A percentile compares a stretch with the other conserved stretches of the same genome.
These are phyloP conservation scores for Ameiurus melas DNA, from an alignment of 2,113 vertebrate genomes.

Conservation along the genomic window DNA sequence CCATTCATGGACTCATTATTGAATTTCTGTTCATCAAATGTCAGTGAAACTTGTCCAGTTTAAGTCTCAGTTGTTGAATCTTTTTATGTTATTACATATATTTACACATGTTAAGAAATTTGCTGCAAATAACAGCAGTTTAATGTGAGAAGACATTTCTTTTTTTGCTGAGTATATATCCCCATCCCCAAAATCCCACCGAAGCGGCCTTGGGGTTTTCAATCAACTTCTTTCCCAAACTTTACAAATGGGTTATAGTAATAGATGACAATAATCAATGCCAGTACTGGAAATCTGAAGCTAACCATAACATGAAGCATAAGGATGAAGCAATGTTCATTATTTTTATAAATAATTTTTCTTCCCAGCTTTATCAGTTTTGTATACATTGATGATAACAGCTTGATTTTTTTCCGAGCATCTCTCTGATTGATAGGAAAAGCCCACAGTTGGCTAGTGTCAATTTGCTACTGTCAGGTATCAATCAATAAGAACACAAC, in stretches of 20 bases:
- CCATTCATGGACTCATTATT: too few relatives aligned
- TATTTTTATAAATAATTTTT: neutral
- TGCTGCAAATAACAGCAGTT: too few relatives aligned
- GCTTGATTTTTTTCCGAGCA: neutral
- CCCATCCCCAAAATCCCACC: neutral
- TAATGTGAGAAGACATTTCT: too few relatives aligned
- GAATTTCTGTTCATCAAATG: too few relatives aligned
- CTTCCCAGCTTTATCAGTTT: neutral
- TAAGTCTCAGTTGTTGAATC: too few relatives aligned
- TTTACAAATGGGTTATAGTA: neutral
- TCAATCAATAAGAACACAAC: neutral
- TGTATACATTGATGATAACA: neutral
- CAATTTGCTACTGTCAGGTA: neutral
- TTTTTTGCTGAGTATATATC: neutral
- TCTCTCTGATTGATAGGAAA: neutral
- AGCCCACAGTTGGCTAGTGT: neutral
- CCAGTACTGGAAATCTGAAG: neutral
- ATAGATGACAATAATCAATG: neutral
- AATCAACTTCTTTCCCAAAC: neutral
- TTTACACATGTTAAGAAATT: too few relatives aligned
- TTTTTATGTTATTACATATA: too few relatives aligned
- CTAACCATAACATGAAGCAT: conserved; percentile 7
- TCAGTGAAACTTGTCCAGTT: too few relatives aligned
- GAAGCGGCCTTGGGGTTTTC: neutral
- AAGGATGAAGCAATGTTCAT: conserved; percentile 36